A percentile compares a stretch with the other conserved stretches of the same genome.
phyloP scores from a whole-genome alignment of 1,140 invertebrate genomes.

The Mesaphorura yosii region DNA sequence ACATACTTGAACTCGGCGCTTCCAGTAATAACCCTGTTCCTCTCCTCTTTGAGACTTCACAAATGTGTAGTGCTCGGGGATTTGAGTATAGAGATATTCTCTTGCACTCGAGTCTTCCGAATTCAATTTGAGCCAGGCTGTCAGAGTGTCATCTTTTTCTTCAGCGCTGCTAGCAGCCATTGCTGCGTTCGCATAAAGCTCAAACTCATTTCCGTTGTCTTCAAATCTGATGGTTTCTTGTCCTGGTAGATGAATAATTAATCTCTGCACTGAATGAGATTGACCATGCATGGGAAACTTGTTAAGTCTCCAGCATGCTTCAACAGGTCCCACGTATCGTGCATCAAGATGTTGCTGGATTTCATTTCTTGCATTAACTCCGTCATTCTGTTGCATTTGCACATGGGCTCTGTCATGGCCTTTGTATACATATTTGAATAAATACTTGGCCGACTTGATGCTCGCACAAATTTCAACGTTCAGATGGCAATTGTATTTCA shows the following conservation, averaged over 20 bases:
- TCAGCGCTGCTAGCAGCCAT: conserved; percentile 4
- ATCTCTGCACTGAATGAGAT: conserved; percentile 34
- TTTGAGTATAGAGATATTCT: conserved; percentile 30
- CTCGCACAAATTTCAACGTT: conserved; percentile 43
- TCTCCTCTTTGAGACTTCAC: conserved; percentile 18
- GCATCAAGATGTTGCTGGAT: conserved; percentile 21
- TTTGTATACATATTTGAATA: conserved; percentile 8
- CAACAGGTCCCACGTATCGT: conserved; percentile 31
- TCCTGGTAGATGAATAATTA: conserved; percentile 41
- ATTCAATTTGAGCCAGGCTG: conserved; percentile 26
- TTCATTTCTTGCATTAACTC: conserved; percentile 28
- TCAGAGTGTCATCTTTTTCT: no score
- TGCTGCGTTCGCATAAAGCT: neutral
- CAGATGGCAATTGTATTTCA: conserved; percentile 40
- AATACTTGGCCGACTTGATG: conserved; percentile 41
- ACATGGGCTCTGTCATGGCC: conserved; percentile 6
- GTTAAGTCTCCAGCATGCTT: conserved; percentile 32
- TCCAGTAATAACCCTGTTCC: neutral
- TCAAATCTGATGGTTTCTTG: conserved; percentile 34
- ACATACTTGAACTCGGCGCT: neutral
- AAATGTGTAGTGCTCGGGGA: conserved; percentile 27
- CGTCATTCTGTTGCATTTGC: neutral
- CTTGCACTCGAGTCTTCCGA: conserved; percentile 14
- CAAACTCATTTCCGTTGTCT: conserved; percentile 17
- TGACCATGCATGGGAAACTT: conserved; percentile 26